Conservation (phyloP, 2,888 invertebrate species). For the Lochmaea capreae region DNA sequence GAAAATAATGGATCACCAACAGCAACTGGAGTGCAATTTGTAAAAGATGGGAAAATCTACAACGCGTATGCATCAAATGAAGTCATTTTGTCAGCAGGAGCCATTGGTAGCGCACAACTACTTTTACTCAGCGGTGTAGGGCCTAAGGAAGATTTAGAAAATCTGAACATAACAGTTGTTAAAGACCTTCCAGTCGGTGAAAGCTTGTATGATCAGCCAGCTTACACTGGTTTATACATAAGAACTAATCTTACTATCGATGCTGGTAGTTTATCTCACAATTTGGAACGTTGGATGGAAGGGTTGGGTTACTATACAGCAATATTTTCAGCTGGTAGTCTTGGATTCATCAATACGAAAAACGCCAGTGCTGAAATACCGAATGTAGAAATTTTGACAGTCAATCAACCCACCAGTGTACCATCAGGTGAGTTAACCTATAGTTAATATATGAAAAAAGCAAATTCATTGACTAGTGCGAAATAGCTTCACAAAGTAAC, state of each 20-base stretch:
- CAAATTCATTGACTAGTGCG: no score
- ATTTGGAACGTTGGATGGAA: constrained; percentile 15
- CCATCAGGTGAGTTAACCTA: constrained; percentile 20
- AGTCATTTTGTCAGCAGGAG: constrained; percentile 80
- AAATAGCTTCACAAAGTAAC: background rate
- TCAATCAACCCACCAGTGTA: constrained; percentile 12
- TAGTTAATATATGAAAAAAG: no score
- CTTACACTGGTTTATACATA: constrained; percentile 47
- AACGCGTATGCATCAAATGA: constrained; percentile 72
- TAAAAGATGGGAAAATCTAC: constrained; percentile 63
- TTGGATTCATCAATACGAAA: constrained; percentile 31
- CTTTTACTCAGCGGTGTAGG: constrained; percentile 57
- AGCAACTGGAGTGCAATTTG: constrained; percentile 70
- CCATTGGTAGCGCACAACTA: constrained; percentile 71
- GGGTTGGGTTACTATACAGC: constrained; percentile 19
- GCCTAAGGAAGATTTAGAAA: constrained; percentile 47
- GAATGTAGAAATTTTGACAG: constrained; percentile 16
- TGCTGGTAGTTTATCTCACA: background rate
- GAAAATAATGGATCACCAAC: constrained; percentile 60
- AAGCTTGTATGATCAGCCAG: constrained; percentile 52
- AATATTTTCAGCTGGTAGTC: constrained; percentile 18
- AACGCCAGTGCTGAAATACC: constrained; percentile 9
- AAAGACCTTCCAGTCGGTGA: constrained; percentile 53
- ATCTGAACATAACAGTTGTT: constrained; percentile 47
- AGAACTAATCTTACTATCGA: constrained; percentile 24